phyloP scores from a whole-genome alignment of 92 coral and sea anemone species.

The Zoanthus sansibaricus region DNA sequence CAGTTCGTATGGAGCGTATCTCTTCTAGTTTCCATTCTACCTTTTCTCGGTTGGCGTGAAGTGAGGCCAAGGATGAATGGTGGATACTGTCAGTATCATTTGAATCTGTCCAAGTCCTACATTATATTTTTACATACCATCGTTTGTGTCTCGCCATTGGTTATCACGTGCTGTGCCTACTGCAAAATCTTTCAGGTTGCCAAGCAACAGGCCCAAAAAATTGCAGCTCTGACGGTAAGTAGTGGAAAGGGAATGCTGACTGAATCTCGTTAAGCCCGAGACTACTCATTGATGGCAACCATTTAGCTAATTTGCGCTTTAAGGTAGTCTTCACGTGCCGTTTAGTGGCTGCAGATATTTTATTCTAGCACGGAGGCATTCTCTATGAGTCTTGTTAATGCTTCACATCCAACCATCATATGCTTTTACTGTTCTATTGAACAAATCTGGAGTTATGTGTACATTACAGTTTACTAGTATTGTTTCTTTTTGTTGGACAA shows the following conservation, averaged over 20 bases:
- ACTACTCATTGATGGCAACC: too few species aligned
- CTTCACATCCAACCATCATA: too few species aligned
- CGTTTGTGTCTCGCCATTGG: constrained; percentile 78
- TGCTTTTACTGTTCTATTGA: too few species aligned
- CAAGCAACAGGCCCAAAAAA: constrained; percentile 77
- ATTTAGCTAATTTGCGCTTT: too few species aligned
- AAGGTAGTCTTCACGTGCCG: too few species aligned
- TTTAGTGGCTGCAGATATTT: too few species aligned
- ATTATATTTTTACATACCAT: constrained; percentile 76
- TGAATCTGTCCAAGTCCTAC: constrained; percentile 77
- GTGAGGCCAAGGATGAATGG: constrained; percentile 68
- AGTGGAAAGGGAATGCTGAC: not conserved
- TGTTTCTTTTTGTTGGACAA: not conserved
- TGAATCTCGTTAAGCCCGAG: not conserved
- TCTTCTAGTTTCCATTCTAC: constrained; percentile 68
- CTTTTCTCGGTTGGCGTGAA: constrained; percentile 86
- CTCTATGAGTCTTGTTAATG: too few species aligned
- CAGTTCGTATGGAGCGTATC: constrained; percentile 75
- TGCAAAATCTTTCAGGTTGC: constrained; percentile 85
- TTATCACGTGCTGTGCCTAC: constrained; percentile 80
- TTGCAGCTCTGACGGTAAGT: constrained; percentile 76
- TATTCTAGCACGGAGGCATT: too few species aligned
- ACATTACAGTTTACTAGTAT: not conserved
- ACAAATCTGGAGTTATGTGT: too few species aligned
- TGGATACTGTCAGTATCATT: constrained; percentile 87